Evolutionary conservation across 1,140 invertebrate genomes (phyloP).

Genomic region (Ganaspis sp.): DNA sequence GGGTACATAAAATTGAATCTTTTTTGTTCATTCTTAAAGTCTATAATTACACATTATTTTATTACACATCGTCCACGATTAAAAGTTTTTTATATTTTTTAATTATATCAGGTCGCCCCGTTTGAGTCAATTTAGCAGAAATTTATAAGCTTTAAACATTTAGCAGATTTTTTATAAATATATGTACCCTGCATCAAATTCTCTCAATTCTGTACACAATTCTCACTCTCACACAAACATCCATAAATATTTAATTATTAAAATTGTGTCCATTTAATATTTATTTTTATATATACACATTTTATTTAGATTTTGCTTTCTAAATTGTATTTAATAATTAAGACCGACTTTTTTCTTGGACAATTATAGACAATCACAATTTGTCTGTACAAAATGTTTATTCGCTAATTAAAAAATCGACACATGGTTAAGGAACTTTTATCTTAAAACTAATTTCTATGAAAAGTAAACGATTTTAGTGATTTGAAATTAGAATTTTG

Average conservation of each 20-base stretch:
- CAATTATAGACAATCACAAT: constrained; percentile 8
- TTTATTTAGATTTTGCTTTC: neutral
- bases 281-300: neutral
- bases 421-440: neutral
- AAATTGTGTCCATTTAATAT: constrained; percentile 16
- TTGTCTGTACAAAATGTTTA: neutral
- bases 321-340: neutral
- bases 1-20: constrained; percentile 22
- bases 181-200: constrained; percentile 13
- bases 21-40: neutral
- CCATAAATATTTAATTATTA: constrained; percentile 1
- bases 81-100: neutral
- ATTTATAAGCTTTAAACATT: constrained; percentile 2
- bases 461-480: neutral
- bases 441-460: neutral
- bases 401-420: neutral
- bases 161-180: constrained; percentile 6
- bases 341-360: neutral
- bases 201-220: neutral
- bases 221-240: neutral
- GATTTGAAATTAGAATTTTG: no score
- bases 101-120: neutral
- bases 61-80: neutral
- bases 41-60: constrained; percentile 1
- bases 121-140: neutral